Evolutionary conservation across 2,113 vertebrate genomes (phyloP).

Genomic region (Micromys minutus): DNA sequence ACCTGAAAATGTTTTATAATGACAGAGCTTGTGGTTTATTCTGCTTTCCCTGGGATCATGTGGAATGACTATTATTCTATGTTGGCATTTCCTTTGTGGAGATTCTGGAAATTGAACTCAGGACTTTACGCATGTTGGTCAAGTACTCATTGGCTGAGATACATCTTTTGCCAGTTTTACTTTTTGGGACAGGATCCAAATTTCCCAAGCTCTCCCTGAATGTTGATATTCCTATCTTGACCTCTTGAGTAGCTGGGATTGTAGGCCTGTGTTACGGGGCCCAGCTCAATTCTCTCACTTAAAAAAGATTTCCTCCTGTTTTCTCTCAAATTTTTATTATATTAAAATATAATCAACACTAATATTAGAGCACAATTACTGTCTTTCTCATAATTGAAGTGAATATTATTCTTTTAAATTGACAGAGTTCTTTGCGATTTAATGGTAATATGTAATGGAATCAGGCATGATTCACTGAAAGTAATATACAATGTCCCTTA

Average conservation of each 20-base stretch:
- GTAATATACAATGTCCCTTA: not conserved
- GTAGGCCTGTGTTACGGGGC: not conserved
- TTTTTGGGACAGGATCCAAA: not conserved
- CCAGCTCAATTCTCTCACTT: not conserved
- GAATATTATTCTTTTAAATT: not conserved
- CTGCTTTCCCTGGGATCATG: not conserved
- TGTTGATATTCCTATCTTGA: not conserved
- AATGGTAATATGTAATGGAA: not conserved
- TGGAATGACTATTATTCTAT: not conserved
- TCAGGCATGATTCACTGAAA: not conserved
- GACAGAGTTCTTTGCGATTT: not conserved
- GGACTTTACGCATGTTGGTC: not conserved
- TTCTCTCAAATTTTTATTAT: not conserved
- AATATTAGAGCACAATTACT: not conserved
- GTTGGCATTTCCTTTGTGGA: not conserved
- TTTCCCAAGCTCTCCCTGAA: not conserved
- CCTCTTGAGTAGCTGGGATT: not conserved
- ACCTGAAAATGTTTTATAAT: not conserved
- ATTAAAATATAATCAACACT: not conserved
- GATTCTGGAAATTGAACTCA: not conserved
- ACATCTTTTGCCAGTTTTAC: not conserved
- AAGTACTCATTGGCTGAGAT: not conserved
- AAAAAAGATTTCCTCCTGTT: not conserved
- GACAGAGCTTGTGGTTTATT: slow-evolving; percentile 37
- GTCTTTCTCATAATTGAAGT: not conserved